These are phyloP conservation scores for Matsumyia berberina DNA, from an alignment of 2,888 invertebrate genomes.

Conservation along the genomic window DNA sequence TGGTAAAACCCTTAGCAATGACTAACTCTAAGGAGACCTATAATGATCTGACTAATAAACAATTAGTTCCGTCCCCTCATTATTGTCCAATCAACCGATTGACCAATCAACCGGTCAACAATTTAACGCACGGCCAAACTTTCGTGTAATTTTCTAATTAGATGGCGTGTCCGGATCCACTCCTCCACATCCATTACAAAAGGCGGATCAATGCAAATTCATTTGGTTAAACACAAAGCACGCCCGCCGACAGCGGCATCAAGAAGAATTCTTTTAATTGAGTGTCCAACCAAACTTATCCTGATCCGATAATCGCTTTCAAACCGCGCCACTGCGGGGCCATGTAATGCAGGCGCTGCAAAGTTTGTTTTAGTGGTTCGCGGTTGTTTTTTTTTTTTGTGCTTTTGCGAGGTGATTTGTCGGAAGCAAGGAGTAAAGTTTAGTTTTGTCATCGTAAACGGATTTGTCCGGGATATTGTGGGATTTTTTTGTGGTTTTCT, in stretches of 20 bases:
- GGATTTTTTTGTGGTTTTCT: neutral
- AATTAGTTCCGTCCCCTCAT: neutral
- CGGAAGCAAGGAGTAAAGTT: constrained; percentile 30
- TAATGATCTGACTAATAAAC: neutral
- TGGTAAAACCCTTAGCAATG: neutral
- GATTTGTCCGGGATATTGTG: neutral
- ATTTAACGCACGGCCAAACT: constrained; percentile 67
- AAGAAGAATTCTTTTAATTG: constrained; percentile 14
- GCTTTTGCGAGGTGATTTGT: constrained; percentile 10
- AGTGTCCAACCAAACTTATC: constrained; percentile 36
- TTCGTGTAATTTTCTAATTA: constrained; percentile 64
- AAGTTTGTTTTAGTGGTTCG: constrained; percentile 10
- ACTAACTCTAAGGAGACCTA: neutral
- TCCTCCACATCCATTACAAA: neutral
- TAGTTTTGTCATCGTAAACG: constrained; percentile 3
- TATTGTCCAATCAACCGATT: constrained; percentile 34
- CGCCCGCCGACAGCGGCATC: neutral
- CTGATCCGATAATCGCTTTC: constrained; percentile 32
- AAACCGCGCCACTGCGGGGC: constrained; percentile 4
- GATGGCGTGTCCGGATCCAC: constrained; percentile 6
- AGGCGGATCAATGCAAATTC: constrained; percentile 15
- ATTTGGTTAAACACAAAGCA: constrained; percentile 6
- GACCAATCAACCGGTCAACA: constrained; percentile 46
- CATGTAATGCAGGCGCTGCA: neutral
- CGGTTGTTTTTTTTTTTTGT: neutral